Percentiles rank a stretch among this genome's conserved stretches.
These are phyloP conservation scores for Lutjanus argentimaculatus DNA, from an alignment of 2,797 vertebrate species.

Conservation along the genomic window DNA sequence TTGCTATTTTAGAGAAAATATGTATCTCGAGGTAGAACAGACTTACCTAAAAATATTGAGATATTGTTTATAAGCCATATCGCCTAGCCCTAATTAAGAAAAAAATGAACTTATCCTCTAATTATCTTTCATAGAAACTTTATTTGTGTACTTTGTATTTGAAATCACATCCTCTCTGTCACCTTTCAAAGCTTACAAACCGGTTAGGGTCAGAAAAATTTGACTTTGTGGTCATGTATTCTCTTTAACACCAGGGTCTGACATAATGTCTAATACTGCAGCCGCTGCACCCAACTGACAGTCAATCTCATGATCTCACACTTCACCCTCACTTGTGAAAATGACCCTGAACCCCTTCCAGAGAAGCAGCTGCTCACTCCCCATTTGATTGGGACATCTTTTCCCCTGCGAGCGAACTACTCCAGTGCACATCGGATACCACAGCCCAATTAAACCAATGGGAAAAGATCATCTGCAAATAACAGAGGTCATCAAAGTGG, in stretches of 20 bases:
- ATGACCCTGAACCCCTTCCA: slow-evolving; percentile 44
- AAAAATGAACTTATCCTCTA: background rate
- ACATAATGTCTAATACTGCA: background rate
- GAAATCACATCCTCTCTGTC: background rate
- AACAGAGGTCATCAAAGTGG: slow-evolving; percentile 53
- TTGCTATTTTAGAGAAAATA: no score
- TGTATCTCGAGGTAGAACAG: no score
- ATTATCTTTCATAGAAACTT: background rate
- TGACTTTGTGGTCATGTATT: background rate
- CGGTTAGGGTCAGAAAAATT: background rate
- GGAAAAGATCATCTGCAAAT: slow-evolving; percentile 44
- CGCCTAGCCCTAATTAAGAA: no score
- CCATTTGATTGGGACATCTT: slow-evolving; percentile 53
- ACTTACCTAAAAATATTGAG: no score
- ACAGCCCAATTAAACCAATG: slow-evolving; percentile 46
- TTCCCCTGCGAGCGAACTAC: slow-evolving; percentile 34
- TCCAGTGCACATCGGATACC: slow-evolving; percentile 26
- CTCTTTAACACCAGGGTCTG: background rate
- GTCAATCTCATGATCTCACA: slow-evolving; percentile 37
- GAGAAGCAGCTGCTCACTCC: slow-evolving; percentile 52
- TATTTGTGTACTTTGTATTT: background rate
- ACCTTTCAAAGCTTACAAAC: background rate
- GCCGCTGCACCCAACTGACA: slow-evolving; percentile 18
- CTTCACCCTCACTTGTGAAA: slow-evolving; percentile 40
- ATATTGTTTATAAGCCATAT: no score